A percentile compares a stretch with the other conserved stretches of the same genome.
Evolutionary conservation across 2,797 vertebrate species (phyloP).

Genomic region (Melanotaenia maccullochi): DNA sequence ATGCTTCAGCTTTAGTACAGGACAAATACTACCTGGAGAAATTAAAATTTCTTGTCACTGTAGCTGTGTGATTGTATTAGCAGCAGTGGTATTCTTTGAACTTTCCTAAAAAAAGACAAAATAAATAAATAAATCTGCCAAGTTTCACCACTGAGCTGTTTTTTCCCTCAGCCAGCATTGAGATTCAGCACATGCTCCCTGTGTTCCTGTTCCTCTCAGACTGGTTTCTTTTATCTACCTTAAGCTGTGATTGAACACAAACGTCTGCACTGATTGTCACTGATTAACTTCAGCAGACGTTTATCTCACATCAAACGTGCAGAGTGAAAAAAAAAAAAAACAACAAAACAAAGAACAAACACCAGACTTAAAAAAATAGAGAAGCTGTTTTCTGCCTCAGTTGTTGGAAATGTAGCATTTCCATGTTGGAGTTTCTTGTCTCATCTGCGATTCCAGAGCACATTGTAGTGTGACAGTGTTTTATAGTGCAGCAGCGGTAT

Average conservation of each 20-base stretch:
- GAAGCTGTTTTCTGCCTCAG: slow-evolving; percentile 51
- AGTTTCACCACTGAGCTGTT: background rate
- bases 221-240: background rate
- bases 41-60: too few relatives aligned
- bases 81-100: background rate
- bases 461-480: slow-evolving; percentile 40
- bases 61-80: background rate
- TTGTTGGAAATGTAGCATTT: slow-evolving; percentile 64
- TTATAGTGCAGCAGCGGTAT: slow-evolving; percentile 16
- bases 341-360: background rate
- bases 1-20: too few relatives aligned
- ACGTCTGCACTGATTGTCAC: background rate
- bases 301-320: background rate
- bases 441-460: slow-evolving; percentile 54
- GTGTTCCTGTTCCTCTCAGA: background rate
- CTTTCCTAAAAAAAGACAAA: background rate
- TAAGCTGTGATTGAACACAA: background rate
- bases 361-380: slow-evolving; percentile 19
- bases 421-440: slow-evolving; percentile 37
- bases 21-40: too few relatives aligned
- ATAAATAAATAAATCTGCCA: background rate
- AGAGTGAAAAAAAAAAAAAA: background rate
- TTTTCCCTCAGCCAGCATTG: background rate
- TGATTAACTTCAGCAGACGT: slow-evolving; percentile 1
- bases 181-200: background rate